Evolutionary conservation across 2,113 vertebrate genomes (phyloP).

Genomic region (Myxocyprinus asiaticus): DNA sequence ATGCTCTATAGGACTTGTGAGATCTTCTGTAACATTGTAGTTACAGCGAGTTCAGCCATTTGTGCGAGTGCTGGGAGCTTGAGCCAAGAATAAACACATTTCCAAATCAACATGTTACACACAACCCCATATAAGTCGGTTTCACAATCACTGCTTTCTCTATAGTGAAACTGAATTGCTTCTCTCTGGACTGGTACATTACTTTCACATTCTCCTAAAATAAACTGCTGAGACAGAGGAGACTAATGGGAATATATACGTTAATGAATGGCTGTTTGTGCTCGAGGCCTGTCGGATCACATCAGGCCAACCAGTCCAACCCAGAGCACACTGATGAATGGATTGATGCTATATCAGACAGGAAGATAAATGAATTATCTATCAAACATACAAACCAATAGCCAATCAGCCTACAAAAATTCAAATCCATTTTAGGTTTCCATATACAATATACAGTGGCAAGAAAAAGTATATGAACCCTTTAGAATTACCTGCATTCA

Average conservation of each 20-base stretch:
- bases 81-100: not conserved
- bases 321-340: constrained; percentile 3
- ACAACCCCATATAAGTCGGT: not conserved
- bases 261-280: constrained; percentile 2
- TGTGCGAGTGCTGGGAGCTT: not conserved
- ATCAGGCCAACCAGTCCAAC: not conserved
- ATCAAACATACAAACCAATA: constrained; percentile 40
- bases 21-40: too few relatives aligned
- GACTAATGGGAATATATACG: not conserved
- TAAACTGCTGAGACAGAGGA: not conserved
- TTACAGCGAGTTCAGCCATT: not conserved
- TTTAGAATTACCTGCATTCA: too few relatives aligned
- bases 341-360: constrained; percentile 28
- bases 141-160: not conserved
- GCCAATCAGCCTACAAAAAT: constrained; percentile 22
- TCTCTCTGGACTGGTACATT: not conserved
- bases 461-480: too few relatives aligned
- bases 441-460: too few relatives aligned
- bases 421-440: constrained; percentile 28
- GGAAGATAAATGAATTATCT: constrained; percentile 41
- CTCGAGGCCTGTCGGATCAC: constrained; percentile 17
- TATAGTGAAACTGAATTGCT: not conserved
- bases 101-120: not conserved
- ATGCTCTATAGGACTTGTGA: too few relatives aligned
- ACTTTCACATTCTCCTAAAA: constrained; percentile 1